A percentile compares a stretch with the other conserved stretches of the same genome.
These are phyloP conservation scores for Bradypodion ventrale DNA, from an alignment of 2,797 vertebrate genomes.

Conservation along the genomic window DNA sequence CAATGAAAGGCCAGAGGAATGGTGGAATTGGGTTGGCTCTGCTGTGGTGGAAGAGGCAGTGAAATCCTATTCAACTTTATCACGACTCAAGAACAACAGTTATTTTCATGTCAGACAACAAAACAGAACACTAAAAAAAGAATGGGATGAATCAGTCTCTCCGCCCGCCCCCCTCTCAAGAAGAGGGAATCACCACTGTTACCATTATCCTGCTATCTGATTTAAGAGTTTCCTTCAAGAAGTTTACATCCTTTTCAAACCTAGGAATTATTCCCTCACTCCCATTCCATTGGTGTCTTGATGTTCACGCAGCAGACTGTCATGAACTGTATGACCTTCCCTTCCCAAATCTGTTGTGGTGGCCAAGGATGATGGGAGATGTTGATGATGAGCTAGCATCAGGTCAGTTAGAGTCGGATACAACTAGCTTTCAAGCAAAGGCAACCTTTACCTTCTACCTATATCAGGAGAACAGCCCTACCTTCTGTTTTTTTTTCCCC, in stretches of 20 bases:
- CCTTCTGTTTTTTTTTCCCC: too few species aligned
- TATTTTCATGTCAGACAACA: background rate
- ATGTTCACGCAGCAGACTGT: background rate
- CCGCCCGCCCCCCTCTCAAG: too few species aligned
- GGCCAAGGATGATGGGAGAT: background rate
- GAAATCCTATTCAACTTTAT: background rate
- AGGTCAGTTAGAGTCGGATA: too few species aligned
- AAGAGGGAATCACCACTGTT: too few species aligned
- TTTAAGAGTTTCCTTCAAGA: background rate
- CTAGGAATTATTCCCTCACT: too few species aligned
- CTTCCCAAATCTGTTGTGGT: background rate
- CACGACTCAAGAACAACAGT: background rate
- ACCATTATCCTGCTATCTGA: background rate
- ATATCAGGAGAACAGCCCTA: background rate
- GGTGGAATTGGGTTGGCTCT: background rate
- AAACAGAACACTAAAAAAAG: accelerated
- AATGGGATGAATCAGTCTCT: background rate
- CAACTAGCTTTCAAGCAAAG: too few species aligned
- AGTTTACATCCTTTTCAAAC: background rate
- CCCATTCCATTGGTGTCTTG: background rate
- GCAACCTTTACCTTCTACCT: too few species aligned
- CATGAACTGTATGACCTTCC: background rate
- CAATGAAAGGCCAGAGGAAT: background rate
- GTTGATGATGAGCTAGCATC: background rate
- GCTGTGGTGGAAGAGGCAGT: background rate